Evolutionary conservation across 2,113 vertebrate species (phyloP), one percentile per base, ranked within the genome.

Genomic region (Chaetodon trifascialis): DNA sequence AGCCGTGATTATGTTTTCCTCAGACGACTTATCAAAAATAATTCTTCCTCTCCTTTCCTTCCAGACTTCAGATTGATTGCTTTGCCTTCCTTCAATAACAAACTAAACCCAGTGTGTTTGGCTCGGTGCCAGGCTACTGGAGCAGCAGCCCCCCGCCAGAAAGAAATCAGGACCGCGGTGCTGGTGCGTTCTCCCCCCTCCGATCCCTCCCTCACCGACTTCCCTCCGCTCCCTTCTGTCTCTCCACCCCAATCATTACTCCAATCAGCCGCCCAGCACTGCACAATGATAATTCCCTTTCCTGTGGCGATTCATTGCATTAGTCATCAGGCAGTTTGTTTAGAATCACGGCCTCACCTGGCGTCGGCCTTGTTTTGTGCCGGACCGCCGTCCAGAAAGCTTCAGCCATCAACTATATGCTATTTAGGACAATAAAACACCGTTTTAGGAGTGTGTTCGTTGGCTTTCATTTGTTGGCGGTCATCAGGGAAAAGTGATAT

Each of bases 1-100:
- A 81, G 84, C 82, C 65, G 69, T 90, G 85, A 88, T 91, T 86
- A 87, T 85, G 86, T 90, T 92, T 90, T 73, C 86, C 85, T 87
- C 80, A 87, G 82, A 89, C 72, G 74, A 88, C 85, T 89, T 89
- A 88, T 89, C 83, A 89, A 68, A 82, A 91, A 82, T 88, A 90
- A 83, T 90, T 82, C 85, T 36, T 76, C 76, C 68, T 82, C 85
- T 86, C 74, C 83, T 73, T 7, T 71, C 82, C 80, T 68, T 40
- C 42, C 73, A 79, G 77, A 65, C 80, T 76, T 56, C 71, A 40
- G 70, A 80, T 83, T 92, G 88, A 92, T 90, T 90, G 84, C 87
- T 89, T 88, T 70, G 72, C 89, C 72, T 88, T 82, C 63, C 77
- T 34, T 85, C 83, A 88, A 82, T 72, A 83, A 89, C 88, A 91